Evolutionary conservation across 53 echinoderm and acorn worm genomes (phyloP).

Genomic region (Paracentrotus lividus): DNA sequence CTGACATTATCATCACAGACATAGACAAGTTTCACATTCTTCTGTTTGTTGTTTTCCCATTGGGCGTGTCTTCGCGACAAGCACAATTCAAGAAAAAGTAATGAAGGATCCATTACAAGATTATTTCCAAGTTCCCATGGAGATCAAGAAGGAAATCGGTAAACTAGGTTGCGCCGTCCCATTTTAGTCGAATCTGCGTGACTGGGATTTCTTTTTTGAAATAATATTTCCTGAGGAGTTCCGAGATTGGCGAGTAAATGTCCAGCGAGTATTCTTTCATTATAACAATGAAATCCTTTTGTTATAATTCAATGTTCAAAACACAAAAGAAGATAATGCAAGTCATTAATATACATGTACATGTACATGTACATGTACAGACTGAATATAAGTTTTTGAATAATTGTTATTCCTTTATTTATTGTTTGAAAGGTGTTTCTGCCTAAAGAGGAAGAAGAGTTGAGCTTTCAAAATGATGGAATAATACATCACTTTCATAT

Average conservation of each 20-base stretch:
- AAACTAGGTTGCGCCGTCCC: conserved; percentile 65
- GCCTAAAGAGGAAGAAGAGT: too few species aligned
- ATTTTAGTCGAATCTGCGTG: conserved; percentile 36
- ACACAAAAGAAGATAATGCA: too few species aligned
- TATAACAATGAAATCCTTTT: conserved; percentile 20
- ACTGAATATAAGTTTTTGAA: too few species aligned
- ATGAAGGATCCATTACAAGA: conserved; percentile 38
- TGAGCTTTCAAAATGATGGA: too few species aligned
- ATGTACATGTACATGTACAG: too few species aligned
- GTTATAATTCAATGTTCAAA: neutral
- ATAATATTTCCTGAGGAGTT: conserved; percentile 47
- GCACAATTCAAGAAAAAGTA: neutral
- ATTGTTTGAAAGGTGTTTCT: too few species aligned
- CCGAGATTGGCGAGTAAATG: conserved; percentile 33
- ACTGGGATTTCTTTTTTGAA: conserved; percentile 61
- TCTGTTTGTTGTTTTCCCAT: conserved; percentile 28
- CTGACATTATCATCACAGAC: neutral
- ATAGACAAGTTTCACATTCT: conserved; percentile 10
- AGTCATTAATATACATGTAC: too few species aligned
- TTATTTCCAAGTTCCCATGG: conserved; percentile 67
- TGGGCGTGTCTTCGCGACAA: conserved; percentile 38
- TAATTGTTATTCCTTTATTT: too few species aligned
- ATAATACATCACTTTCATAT: too few species aligned
- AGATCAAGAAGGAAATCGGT: conserved; percentile 52
- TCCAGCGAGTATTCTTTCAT: conserved; percentile 36